Evolutionary conservation across 2,888 invertebrate genomes (phyloP).

Genomic region (Laspeyria flexula): DNA sequence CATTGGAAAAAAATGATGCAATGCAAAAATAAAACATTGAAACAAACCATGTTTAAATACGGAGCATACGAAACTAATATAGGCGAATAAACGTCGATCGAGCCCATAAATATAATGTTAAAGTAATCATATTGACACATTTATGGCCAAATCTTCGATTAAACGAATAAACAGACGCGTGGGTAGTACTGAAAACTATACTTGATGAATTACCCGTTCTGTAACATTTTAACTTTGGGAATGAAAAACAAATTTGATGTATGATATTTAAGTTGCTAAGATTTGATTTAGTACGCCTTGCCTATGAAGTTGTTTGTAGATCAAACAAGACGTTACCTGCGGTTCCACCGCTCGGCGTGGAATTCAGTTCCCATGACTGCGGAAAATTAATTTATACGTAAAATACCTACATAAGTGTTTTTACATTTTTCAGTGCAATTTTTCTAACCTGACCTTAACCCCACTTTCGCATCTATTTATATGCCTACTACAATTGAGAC

Average conservation of each 20-base stretch:
- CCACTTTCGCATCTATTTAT: too few species aligned
- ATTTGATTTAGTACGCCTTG: too few species aligned
- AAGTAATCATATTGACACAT: constrained; percentile 42
- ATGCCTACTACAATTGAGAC: too few species aligned
- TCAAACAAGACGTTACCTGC: too few species aligned
- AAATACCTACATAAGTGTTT: too few species aligned
- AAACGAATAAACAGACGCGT: constrained; percentile 12
- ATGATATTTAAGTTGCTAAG: too few species aligned
- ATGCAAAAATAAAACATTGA: not conserved
- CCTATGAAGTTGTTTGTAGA: too few species aligned
- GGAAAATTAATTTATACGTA: too few species aligned
- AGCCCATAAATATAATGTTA: constrained; percentile 29
- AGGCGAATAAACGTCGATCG: constrained; percentile 25
- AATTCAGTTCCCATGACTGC: too few species aligned
- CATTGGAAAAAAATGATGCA: not conserved
- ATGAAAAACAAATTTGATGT: not conserved
- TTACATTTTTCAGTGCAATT: too few species aligned
- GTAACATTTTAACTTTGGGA: not conserved
- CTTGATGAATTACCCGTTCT: not conserved
- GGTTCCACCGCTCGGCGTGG: too few species aligned
- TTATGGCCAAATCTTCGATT: constrained; percentile 31
- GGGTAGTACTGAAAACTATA: not conserved
- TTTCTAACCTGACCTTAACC: too few species aligned
- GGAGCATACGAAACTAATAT: constrained; percentile 34
- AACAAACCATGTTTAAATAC: constrained; percentile 9